Conservation (phyloP, 2,797 vertebrate species). For the Enteromius radiatus region DNA sequence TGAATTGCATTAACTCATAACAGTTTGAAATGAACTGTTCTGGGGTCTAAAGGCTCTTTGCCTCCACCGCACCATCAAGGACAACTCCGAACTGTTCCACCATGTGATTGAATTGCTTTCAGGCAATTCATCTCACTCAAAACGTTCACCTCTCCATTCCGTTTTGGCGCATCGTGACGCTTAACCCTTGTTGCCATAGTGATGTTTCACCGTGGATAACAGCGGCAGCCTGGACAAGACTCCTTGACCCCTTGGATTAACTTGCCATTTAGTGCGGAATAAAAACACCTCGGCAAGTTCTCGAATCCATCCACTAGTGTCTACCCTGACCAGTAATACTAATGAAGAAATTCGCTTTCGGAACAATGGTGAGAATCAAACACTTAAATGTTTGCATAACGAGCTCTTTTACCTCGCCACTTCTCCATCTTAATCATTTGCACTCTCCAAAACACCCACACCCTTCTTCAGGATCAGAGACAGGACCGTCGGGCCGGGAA, state of each 20-base stretch:
- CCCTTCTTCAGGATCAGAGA: conserved; percentile 84
- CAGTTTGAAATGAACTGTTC: conserved; percentile 38
- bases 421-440: conserved; percentile 83
- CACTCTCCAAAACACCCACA: conserved; percentile 87
- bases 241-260: conserved; percentile 74
- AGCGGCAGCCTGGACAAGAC: conserved; percentile 63
- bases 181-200: conserved; percentile 76
- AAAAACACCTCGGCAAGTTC: conserved; percentile 64
- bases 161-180: conserved; percentile 62
- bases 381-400: conserved; percentile 84
- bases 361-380: conserved; percentile 78
- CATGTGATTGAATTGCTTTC: conserved; percentile 67
- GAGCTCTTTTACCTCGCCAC: conserved; percentile 74
- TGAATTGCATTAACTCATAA: conserved; percentile 25
- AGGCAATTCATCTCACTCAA: conserved; percentile 67
- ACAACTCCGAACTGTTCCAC: conserved; percentile 62
- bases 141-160: conserved; percentile 64
- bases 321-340: conserved; percentile 70
- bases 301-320: conserved; percentile 56
- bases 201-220: conserved; percentile 68
- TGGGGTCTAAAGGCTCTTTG: conserved; percentile 45
- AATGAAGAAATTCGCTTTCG: conserved; percentile 74
- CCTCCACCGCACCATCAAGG: conserved; percentile 62
- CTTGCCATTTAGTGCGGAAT: conserved; percentile 68
- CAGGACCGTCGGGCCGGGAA: conserved; percentile 71